These are phyloP conservation scores for Lagria hirta DNA, from an alignment of 2,888 invertebrate genomes.

Conservation along the genomic window DNA sequence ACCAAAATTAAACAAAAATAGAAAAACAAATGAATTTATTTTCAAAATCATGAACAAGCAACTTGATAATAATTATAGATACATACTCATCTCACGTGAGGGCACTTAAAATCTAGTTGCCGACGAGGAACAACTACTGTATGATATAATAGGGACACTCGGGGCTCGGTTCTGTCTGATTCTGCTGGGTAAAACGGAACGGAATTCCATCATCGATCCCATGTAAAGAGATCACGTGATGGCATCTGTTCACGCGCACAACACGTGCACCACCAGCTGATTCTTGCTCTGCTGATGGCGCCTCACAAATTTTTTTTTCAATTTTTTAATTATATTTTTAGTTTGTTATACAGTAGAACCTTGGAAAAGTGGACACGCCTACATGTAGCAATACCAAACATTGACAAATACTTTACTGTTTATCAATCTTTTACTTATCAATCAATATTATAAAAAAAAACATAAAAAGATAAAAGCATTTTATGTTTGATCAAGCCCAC, in stretches of 20 bases:
- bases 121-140: constrained; percentile 22
- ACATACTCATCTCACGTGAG: constrained; percentile 49
- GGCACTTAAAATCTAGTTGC: constrained; percentile 27
- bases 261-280: constrained; percentile 19
- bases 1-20: constrained; percentile 1
- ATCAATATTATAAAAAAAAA: too few relatives aligned
- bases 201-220: constrained; percentile 42
- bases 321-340: too few relatives aligned
- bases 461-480: too few relatives aligned
- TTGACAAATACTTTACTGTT: too few relatives aligned
- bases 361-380: too few relatives aligned
- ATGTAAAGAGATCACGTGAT: constrained; percentile 45
- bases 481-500: too few relatives aligned
- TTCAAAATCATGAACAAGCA: constrained; percentile 3
- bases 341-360: too few relatives aligned
- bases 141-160: too few relatives aligned
- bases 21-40: not conserved
- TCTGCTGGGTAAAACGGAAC: constrained; percentile 10
- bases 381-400: too few relatives aligned
- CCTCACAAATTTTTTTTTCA: too few relatives aligned
- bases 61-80: constrained; percentile 24
- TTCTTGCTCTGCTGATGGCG: too few relatives aligned
- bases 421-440: too few relatives aligned
- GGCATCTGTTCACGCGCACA: constrained; percentile 42
- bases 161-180: constrained; percentile 7